phyloP scores from a whole-genome alignment of 53 echinoderm and acorn worm genomes.

The Zoroaster sp. region DNA sequence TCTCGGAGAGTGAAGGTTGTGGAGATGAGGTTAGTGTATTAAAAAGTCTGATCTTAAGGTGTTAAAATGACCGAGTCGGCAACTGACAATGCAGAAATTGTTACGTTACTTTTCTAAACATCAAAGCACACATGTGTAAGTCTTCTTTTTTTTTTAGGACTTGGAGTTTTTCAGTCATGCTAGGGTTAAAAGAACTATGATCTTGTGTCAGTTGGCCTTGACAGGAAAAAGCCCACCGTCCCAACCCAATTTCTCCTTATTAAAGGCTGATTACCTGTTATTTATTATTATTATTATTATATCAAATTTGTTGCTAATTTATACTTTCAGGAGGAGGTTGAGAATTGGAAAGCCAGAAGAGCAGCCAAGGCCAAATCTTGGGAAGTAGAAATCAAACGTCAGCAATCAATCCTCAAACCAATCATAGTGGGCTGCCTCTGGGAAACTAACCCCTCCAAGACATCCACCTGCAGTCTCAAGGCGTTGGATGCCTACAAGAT shows the following conservation, averaged over 20 bases:
- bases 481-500: conserved; percentile 67
- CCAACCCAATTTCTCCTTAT: too few relatives aligned
- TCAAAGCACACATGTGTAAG: too few relatives aligned
- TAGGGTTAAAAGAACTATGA: too few relatives aligned
- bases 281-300: not conserved
- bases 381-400: conserved; percentile 83
- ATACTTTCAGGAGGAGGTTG: conserved; percentile 37
- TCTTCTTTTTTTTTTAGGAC: too few relatives aligned
- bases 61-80: too few relatives aligned
- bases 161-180: too few relatives aligned
- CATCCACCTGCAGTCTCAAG: conserved; percentile 34
- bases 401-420: conserved; percentile 74
- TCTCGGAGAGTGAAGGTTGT: conserved; percentile 90
- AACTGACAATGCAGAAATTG: too few relatives aligned
- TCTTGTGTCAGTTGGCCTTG: too few relatives aligned
- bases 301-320: not conserved
- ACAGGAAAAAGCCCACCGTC: too few relatives aligned
- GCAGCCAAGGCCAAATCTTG: conserved; percentile 91
- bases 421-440: conserved; percentile 76
- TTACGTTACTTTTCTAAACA: too few relatives aligned
- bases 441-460: conserved; percentile 25
- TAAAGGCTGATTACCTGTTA: not conserved
- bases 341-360: conserved; percentile 71
- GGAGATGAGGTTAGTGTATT: conserved; percentile 79
- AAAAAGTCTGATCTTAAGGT: too few relatives aligned